Conservation (phyloP, 1,140 invertebrate species). For the Tenebrio molitor region DNA sequence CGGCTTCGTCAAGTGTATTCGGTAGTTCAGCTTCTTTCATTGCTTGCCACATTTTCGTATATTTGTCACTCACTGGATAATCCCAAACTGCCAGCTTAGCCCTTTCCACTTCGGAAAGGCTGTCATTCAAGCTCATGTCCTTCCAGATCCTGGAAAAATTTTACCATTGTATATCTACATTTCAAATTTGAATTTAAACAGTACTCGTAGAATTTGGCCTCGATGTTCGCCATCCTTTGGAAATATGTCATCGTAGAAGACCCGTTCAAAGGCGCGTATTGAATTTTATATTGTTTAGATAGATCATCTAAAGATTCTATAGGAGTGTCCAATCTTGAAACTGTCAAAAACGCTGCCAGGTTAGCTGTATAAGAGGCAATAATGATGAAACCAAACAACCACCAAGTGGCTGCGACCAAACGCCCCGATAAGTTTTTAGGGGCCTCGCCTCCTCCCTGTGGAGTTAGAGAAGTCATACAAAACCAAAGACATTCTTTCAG, state of each 20-base stretch:
- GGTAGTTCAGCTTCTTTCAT: slow-evolving; percentile 94
- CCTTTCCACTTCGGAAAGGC: slow-evolving; percentile 87
- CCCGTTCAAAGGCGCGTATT: slow-evolving; percentile 90
- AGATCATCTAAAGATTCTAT: slow-evolving; percentile 94
- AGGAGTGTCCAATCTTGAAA: slow-evolving; percentile 91
- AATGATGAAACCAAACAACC: slow-evolving; percentile 98
- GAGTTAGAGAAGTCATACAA: slow-evolving; percentile 98
- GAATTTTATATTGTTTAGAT: slow-evolving; percentile 95
- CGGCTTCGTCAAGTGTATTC: slow-evolving; percentile 79
- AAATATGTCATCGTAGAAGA: slow-evolving; percentile 94
- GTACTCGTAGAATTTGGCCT: slow-evolving; percentile 95
- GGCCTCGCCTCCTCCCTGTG: slow-evolving; percentile 96
- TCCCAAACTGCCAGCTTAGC: slow-evolving; percentile 98
- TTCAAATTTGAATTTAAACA: too few relatives aligned
- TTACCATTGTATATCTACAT: too few relatives aligned
- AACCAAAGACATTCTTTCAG: slow-evolving; percentile 98
- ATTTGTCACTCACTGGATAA: slow-evolving; percentile 98
- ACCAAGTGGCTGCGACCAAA: slow-evolving; percentile 96
- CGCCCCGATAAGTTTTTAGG: slow-evolving; percentile 95
- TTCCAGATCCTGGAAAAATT: slow-evolving; percentile 90
- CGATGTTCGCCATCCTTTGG: slow-evolving; percentile 95
- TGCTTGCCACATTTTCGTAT: slow-evolving; percentile 98
- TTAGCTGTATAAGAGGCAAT: slow-evolving; percentile 99
- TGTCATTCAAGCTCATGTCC: slow-evolving; percentile 96
- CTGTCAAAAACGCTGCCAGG: slow-evolving; percentile 94